Conservation (phyloP, 2,113 vertebrate genomes). For the Alligator sinensis region DNA sequence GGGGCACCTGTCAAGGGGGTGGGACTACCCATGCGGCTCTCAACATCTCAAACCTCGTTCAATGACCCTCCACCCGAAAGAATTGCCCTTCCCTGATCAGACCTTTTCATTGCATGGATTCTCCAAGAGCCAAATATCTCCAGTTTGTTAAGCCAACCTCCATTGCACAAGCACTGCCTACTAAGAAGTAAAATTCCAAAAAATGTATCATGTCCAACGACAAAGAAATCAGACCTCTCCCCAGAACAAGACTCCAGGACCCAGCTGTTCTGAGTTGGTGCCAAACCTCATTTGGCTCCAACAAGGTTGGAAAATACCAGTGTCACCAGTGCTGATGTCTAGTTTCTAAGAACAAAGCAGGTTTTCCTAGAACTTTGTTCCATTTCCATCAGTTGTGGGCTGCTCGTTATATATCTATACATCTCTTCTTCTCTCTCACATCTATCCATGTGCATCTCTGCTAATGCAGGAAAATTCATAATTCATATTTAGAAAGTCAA, state of each 20-base stretch:
- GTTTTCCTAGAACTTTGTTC: background rate
- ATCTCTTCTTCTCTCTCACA: no score
- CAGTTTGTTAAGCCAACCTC: rapidly evolving
- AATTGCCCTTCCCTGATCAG: background rate
- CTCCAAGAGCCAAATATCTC: background rate
- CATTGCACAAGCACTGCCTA: background rate
- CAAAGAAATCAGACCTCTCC: background rate
- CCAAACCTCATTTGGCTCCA: background rate
- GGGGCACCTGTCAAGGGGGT: no score
- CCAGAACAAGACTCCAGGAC: background rate
- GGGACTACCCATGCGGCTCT: no score
- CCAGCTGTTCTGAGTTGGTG: background rate
- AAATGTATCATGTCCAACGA: rapidly evolving
- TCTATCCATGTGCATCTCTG: background rate
- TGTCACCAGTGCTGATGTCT: rapidly evolving
- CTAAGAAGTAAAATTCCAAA: rapidly evolving
- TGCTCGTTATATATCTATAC: background rate
- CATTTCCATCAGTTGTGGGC: rapidly evolving
- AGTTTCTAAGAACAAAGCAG: rapidly evolving
- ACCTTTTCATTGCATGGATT: background rate
- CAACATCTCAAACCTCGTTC: no score
- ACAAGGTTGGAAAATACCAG: background rate
- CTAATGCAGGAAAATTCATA: rapidly evolving
- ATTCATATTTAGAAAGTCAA: no score
- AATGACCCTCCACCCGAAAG: no score